Evolutionary conservation across 2,797 vertebrate genomes (phyloP).

Genomic region (Mormyrops boulengeri): DNA sequence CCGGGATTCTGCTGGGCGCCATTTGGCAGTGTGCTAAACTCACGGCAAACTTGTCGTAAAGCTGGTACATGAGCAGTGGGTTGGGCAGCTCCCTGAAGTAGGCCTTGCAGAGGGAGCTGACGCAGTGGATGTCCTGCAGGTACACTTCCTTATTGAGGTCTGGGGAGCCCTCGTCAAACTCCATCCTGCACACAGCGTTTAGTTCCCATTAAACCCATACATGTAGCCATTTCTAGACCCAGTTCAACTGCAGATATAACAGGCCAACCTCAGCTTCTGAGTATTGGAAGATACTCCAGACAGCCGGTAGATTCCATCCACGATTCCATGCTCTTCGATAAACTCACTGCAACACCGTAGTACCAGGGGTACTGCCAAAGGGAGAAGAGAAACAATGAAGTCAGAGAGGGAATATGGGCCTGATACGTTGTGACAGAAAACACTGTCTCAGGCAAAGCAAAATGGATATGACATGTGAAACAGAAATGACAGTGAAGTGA

Average conservation of each 20-base stretch:
- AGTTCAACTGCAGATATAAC: background rate
- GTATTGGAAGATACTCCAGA: slow-evolving; percentile 92
- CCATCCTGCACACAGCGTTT: slow-evolving; percentile 61
- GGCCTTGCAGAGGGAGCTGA: slow-evolving; percentile 88
- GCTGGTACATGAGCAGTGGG: slow-evolving; percentile 87
- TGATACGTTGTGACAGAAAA: background rate
- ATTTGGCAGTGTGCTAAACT: slow-evolving; percentile 40
- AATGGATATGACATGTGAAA: background rate
- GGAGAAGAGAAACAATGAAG: background rate
- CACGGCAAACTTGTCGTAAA: slow-evolving; percentile 91
- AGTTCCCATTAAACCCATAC: background rate
- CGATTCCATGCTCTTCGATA: slow-evolving; percentile 79
- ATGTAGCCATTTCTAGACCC: background rate
- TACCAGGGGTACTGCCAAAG: slow-evolving; percentile 77
- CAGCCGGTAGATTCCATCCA: slow-evolving; percentile 89
- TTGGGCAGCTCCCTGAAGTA: slow-evolving; percentile 93
- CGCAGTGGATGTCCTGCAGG: slow-evolving; percentile 91
- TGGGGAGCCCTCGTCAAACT: slow-evolving; percentile 77
- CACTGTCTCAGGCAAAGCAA: background rate
- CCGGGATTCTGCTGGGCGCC: background rate
- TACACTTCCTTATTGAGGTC: slow-evolving; percentile 78
- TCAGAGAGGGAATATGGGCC: background rate
- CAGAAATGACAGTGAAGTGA: background rate
- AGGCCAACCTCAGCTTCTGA: slow-evolving; percentile 74
- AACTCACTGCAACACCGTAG: slow-evolving; percentile 80